These are phyloP conservation scores for Hyperopisus bebe DNA, from an alignment of 2,113 vertebrate genomes.

Conservation along the genomic window DNA sequence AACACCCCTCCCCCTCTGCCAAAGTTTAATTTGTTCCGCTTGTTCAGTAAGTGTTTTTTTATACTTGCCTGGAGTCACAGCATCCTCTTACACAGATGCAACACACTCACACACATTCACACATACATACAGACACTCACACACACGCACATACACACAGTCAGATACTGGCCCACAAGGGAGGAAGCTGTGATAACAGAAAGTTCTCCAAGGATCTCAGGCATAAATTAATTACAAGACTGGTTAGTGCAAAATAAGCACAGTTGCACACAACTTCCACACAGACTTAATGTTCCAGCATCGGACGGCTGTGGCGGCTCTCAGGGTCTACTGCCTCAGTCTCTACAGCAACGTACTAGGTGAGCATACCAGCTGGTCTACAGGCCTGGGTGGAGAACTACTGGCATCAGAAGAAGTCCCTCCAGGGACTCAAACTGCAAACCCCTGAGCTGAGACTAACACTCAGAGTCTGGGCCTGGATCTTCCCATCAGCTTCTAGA, in stretches of 20 bases:
- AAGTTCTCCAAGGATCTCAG: neutral
- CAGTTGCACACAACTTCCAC: neutral
- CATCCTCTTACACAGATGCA: neutral
- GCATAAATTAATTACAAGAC: constrained; percentile 7
- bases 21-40: neutral
- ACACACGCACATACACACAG: neutral
- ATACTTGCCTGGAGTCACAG: neutral
- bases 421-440: neutral
- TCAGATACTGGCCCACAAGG: neutral
- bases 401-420: neutral
- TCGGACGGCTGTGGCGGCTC: neutral
- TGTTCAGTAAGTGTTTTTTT: neutral
- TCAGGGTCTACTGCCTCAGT: neutral
- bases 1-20: neutral
- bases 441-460: neutral
- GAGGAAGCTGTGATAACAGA: neutral
- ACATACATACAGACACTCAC: no score
- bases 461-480: neutral
- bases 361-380: neutral
- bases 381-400: neutral
- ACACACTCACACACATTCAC: neutral
- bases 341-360: neutral
- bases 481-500: neutral
- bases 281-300: neutral
- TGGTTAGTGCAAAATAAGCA: neutral